Conservation (phyloP, 1,140 invertebrate genomes). For the Anastrepha ludens region DNA sequence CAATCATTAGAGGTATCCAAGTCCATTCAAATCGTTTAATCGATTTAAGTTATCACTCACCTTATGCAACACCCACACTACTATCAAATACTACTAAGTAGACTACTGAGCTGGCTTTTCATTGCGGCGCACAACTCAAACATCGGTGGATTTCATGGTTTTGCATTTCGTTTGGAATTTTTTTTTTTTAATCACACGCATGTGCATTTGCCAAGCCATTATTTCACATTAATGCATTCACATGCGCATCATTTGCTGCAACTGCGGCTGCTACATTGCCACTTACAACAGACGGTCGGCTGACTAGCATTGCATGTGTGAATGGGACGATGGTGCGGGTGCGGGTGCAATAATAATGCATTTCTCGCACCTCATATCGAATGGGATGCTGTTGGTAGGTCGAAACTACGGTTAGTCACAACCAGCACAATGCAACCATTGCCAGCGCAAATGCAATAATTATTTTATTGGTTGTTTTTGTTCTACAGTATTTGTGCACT, state of each 20-base stretch:
- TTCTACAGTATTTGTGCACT: background rate
- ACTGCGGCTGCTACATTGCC: constrained; percentile 3
- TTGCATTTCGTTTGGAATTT: background rate
- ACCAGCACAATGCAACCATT: constrained; percentile 14
- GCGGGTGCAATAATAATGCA: background rate
- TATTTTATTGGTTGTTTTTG: constrained; percentile 48
- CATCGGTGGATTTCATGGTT: background rate
- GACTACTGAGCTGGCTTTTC: no score
- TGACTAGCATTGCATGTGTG: background rate
- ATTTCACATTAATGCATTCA: constrained; percentile 46
- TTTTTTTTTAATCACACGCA: background rate
- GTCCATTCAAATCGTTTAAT: no score
- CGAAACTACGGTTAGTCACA: constrained; percentile 20
- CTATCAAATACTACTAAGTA: no score
- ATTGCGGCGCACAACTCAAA: no score
- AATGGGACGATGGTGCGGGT: background rate
- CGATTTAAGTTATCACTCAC: no score
- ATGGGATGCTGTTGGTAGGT: background rate
- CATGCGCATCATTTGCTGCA: constrained; percentile 52
- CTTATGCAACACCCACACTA: no score
- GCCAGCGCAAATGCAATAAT: constrained; percentile 47
- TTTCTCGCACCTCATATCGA: background rate
- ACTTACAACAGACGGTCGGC: background rate
- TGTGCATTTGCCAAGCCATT: constrained; percentile 45
- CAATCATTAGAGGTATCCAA: no score